Conservation (phyloP, 2,888 invertebrate genomes). For the Leptura quadrifasciata region DNA sequence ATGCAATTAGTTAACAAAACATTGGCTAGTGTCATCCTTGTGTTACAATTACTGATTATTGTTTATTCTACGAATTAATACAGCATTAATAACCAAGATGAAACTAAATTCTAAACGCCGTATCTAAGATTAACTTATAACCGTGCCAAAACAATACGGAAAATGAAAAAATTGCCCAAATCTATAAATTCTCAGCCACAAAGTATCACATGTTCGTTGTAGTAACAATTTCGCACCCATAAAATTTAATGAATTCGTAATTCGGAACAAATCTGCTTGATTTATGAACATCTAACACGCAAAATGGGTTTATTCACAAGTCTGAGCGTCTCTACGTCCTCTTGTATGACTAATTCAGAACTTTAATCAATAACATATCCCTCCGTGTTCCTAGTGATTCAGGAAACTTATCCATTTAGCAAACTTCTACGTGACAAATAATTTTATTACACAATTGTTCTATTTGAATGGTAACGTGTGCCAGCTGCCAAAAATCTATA, state of each 20-base stretch:
- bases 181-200: too few species aligned
- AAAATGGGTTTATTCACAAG: not conserved
- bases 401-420: slow-evolving; percentile 29
- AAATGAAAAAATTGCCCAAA: too few species aligned
- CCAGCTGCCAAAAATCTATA: slow-evolving; percentile 18
- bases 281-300: not conserved
- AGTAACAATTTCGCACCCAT: too few species aligned
- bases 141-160: too few species aligned
- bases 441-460: slow-evolving; percentile 1
- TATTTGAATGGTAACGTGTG: not conserved
- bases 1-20: too few species aligned
- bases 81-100: too few species aligned
- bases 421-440: slow-evolving; percentile 22
- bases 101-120: too few species aligned
- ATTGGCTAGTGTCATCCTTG: too few species aligned
- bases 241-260: not conserved
- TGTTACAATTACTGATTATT: too few species aligned
- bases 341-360: slow-evolving; percentile 12
- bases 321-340: not conserved
- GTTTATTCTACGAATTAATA: too few species aligned
- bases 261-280: not conserved
- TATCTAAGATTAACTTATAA: too few species aligned
- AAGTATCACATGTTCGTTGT: too few species aligned
- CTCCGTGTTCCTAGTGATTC: slow-evolving; percentile 21
- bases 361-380: slow-evolving; percentile 11